phyloP scores from a whole-genome alignment of 2,797 vertebrate species.

The Limosa lapponica region DNA sequence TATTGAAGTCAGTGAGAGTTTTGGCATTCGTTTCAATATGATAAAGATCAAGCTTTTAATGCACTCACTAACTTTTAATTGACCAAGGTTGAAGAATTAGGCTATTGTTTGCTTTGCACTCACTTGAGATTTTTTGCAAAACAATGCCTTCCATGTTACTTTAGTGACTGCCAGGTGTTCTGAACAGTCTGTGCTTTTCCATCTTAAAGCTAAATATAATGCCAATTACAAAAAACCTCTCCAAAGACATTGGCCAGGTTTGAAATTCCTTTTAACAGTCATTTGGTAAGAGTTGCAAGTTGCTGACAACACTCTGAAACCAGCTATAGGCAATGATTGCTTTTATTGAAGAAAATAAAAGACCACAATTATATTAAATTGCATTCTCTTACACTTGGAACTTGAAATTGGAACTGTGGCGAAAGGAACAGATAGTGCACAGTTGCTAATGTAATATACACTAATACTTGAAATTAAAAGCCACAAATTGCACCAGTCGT shows the following conservation, averaged over 20 bases:
- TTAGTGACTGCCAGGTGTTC: slow-evolving; percentile 13
- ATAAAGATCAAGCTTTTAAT: neutral
- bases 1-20: neutral
- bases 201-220: neutral
- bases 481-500: neutral
- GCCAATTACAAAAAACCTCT: neutral
- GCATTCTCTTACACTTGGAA: slow-evolving; percentile 11
- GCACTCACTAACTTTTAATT: neutral
- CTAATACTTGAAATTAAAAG: slow-evolving; percentile 28
- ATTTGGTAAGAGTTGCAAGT: slow-evolving; percentile 11
- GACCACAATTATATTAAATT: slow-evolving; percentile 34
- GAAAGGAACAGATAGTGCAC: neutral
- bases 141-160: slow-evolving; percentile 9
- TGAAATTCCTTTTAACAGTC: slow-evolving; percentile 28
- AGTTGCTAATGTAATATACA: neutral
- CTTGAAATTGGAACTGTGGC: slow-evolving; percentile 18
- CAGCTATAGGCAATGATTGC: neutral
- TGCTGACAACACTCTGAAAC: slow-evolving; percentile 5
- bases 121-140: slow-evolving; percentile 14
- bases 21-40: neutral
- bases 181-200: neutral
- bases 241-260: slow-evolving; percentile 2
- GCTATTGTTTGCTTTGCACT: neutral
- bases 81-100: neutral
- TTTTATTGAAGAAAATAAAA: slow-evolving; percentile 65